Evolutionary conservation across 2,797 vertebrate genomes (phyloP).

Genomic region (Moxostoma hubbsi): DNA sequence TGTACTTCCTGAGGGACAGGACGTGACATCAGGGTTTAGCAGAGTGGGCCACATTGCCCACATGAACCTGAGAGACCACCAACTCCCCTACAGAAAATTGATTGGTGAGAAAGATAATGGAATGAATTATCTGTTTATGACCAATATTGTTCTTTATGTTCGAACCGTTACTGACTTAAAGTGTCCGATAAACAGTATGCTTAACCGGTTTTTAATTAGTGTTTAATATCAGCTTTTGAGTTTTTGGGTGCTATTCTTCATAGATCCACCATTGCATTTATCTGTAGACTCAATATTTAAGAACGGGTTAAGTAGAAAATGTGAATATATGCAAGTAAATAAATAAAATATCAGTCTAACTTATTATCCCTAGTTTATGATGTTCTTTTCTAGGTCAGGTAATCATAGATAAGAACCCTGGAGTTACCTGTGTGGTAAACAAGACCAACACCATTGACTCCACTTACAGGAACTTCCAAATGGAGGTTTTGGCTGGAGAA

Average conservation of each 20-base stretch:
- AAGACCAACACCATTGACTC: conserved; percentile 90
- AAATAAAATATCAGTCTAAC: too few species aligned
- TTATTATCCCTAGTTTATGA: too few species aligned
- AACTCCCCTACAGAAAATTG: conserved; percentile 88
- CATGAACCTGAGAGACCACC: conserved; percentile 94
- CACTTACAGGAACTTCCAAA: conserved; percentile 93
- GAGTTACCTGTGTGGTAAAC: conserved; percentile 92
- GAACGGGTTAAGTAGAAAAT: too few species aligned
- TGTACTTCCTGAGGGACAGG: conserved; percentile 90
- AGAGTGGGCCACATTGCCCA: conserved; percentile 95
- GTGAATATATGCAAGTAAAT: too few species aligned
- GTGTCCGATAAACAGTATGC: too few species aligned
- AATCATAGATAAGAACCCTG: conserved; percentile 95
- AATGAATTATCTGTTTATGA: not conserved
- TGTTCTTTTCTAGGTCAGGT: conserved; percentile 82
- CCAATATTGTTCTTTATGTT: too few species aligned
- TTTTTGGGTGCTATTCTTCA: too few species aligned
- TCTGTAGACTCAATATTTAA: too few species aligned
- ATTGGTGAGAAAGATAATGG: conserved; percentile 82
- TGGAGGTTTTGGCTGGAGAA: conserved; percentile 94
- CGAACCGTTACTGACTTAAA: too few species aligned
- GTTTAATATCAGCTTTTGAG: too few species aligned
- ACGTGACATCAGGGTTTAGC: conserved; percentile 92
- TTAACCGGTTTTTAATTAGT: too few species aligned
- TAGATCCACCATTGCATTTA: too few species aligned